phyloP scores from a whole-genome alignment of 2,888 invertebrate genomes.

The Netelia fuscicornis region DNA sequence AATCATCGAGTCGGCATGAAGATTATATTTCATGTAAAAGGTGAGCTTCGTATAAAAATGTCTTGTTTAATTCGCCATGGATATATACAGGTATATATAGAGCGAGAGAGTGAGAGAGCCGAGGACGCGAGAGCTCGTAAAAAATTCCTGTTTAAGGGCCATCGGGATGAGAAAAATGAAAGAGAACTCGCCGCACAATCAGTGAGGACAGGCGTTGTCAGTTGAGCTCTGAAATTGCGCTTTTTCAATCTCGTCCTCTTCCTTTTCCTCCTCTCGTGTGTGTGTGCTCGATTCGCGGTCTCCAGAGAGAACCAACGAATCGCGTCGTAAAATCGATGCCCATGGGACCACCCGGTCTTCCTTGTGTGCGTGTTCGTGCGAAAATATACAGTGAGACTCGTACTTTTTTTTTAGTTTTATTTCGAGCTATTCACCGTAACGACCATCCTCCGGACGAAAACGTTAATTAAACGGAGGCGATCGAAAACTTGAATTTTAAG shows the following conservation, averaged over 20 bases:
- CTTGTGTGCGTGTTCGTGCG: conserved; percentile 10
- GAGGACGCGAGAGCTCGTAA: conserved; percentile 52
- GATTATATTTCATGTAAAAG: conserved; percentile 19
- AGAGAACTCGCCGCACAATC: conserved; percentile 52
- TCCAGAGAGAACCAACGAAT: conserved; percentile 51
- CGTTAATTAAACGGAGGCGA: neutral
- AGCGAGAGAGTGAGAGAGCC: too few relatives aligned
- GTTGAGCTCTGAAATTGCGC: conserved; percentile 52
- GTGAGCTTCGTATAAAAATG: conserved; percentile 41
- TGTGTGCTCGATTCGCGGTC: conserved; percentile 36
- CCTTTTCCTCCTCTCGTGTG: neutral
- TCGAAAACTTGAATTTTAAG: neutral
- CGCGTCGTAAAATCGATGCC: conserved; percentile 66
- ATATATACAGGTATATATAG: neutral
- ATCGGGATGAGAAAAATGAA: conserved; percentile 26
- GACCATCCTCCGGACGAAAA: neutral
- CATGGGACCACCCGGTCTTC: conserved; percentile 60
- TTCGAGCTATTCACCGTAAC: conserved; percentile 27
- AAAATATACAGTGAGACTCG: neutral
- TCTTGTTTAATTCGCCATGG: conserved; percentile 56
- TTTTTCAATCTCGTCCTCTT: conserved; percentile 48
- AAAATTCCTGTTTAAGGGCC: conserved; percentile 43
- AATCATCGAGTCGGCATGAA: conserved; percentile 5
- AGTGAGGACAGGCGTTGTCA: conserved; percentile 60
- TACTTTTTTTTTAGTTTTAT: conserved; percentile 16